Evolutionary conservation across 2,797 vertebrate species (phyloP).

Genomic region (Hydrocynus forskahlii): DNA sequence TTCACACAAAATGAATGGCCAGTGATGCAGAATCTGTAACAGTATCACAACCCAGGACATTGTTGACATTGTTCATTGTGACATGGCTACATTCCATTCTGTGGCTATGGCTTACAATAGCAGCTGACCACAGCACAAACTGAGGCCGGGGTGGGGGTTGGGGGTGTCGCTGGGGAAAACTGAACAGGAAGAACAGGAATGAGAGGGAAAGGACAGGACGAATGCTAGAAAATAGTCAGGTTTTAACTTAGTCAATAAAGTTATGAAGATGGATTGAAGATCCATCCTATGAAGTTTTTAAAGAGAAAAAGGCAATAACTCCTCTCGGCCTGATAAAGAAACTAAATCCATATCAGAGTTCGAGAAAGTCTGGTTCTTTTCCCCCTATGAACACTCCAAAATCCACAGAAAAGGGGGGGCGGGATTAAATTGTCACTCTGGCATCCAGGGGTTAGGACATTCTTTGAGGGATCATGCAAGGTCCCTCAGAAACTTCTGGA

Average conservation of each 20-base stretch:
- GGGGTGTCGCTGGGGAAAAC: too few relatives aligned
- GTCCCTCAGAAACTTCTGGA: constrained; percentile 31
- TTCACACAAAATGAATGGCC: too few relatives aligned
- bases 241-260: constrained; percentile 28
- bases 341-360: constrained; percentile 31
- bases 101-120: too few relatives aligned
- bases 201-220: not conserved
- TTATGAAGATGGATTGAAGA: constrained; percentile 1
- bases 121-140: too few relatives aligned
- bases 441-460: constrained; percentile 14
- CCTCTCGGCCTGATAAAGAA: constrained; percentile 24
- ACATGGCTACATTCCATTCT: too few relatives aligned
- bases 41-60: too few relatives aligned
- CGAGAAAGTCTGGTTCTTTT: constrained; percentile 23
- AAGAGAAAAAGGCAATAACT: constrained; percentile 21
- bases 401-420: too few relatives aligned
- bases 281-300: constrained; percentile 5
- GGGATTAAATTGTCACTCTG: constrained; percentile 41
- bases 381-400: constrained; percentile 25
- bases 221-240: constrained; percentile 13
- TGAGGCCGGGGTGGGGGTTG: too few relatives aligned
- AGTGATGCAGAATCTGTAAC: too few relatives aligned
- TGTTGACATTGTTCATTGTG: too few relatives aligned
- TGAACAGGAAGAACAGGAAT: too few relatives aligned
- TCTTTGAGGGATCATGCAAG: constrained; percentile 26